These are phyloP conservation scores for Hydrolagus affinis DNA, from an alignment of 2,113 vertebrate species.

Conservation along the genomic window DNA sequence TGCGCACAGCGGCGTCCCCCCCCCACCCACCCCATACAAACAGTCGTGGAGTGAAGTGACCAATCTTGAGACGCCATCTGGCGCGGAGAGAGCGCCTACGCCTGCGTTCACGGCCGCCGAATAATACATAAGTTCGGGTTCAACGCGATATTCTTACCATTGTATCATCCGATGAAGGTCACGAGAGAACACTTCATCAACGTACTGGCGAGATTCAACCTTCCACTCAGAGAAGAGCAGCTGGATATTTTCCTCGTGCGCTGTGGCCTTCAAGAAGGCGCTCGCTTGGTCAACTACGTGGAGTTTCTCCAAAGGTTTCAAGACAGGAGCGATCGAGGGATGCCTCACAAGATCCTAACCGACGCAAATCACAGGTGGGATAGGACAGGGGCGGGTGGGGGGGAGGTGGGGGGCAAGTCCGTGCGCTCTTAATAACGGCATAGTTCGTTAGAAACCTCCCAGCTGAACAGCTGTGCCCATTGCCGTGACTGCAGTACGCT, in stretches of 20 bases:
- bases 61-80: too few relatives aligned
- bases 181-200: slow-evolving; percentile 34
- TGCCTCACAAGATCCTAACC: slow-evolving; percentile 16
- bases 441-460: too few relatives aligned
- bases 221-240: slow-evolving; percentile 34
- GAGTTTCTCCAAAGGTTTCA: slow-evolving; percentile 36
- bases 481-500: background rate
- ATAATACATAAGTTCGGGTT: background rate
- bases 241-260: slow-evolving; percentile 35
- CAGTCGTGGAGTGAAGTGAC: too few relatives aligned
- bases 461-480: background rate
- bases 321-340: slow-evolving; percentile 18
- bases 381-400: too few relatives aligned
- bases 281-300: slow-evolving; percentile 30
- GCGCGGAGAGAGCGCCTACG: background rate
- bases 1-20: too few relatives aligned
- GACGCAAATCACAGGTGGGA: slow-evolving; percentile 30
- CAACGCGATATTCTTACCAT: background rate
- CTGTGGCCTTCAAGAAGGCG: slow-evolving; percentile 35
- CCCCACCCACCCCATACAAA: too few relatives aligned
- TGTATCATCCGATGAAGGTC: slow-evolving; percentile 24
- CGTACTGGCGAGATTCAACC: slow-evolving; percentile 35
- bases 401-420: background rate
- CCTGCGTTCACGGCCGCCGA: too few relatives aligned
- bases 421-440: background rate